phyloP scores from a whole-genome alignment of 2,888 invertebrate species.

The Luperina testacea region DNA sequence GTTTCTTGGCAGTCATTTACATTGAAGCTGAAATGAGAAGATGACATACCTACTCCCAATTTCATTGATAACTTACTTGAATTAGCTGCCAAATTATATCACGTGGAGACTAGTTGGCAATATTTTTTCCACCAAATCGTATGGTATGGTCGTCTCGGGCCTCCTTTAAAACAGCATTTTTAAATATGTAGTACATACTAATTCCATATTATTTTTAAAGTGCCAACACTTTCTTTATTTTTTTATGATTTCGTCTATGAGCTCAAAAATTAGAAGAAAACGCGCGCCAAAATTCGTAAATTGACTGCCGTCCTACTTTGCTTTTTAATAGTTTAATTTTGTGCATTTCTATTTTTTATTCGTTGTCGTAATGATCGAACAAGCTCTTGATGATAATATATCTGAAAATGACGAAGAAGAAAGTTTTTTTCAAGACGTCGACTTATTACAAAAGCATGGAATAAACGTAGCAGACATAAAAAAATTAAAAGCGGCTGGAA shows the following conservation, averaged over 20 bases:
- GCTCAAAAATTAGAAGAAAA: neutral
- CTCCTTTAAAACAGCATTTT: neutral
- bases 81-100: neutral
- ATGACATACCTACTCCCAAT: neutral
- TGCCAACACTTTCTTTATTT: neutral
- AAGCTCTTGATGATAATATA: constrained; percentile 83
- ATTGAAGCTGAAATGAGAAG: neutral
- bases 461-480: constrained; percentile 94
- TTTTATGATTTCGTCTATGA: constrained; percentile 25
- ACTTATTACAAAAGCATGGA: constrained; percentile 91
- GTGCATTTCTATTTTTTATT: neutral
- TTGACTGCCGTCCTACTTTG: neutral
- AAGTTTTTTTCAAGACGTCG: constrained; percentile 93
- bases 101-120: neutral
- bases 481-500: constrained; percentile 93
- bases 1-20: neutral
- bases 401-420: constrained; percentile 92
- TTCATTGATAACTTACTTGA: neutral
- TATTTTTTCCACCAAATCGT: neutral
- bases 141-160: neutral
- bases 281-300: constrained; percentile 62
- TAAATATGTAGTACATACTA: neutral
- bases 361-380: constrained; percentile 79
- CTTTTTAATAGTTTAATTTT: neutral
- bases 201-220: neutral